phyloP scores from a whole-genome alignment of 2,888 invertebrate genomes.

The Phytoseiulus persimilis region DNA sequence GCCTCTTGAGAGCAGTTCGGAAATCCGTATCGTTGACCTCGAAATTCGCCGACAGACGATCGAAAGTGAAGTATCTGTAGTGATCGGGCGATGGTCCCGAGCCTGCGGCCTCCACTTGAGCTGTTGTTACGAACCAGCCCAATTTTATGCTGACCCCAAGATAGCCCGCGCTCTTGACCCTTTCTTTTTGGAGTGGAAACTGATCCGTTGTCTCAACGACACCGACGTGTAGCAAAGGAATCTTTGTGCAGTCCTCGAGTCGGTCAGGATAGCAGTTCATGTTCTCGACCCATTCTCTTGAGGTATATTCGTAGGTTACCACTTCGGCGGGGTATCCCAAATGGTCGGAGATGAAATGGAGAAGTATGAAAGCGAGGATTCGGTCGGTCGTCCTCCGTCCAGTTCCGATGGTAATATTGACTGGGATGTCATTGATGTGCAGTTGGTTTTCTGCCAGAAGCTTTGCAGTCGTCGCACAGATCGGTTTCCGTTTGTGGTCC shows the following conservation, averaged over 20 bases:
- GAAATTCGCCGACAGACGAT: background rate
- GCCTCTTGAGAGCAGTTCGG: background rate
- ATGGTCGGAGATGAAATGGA: background rate
- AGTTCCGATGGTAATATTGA: background rate
- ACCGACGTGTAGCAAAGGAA: constrained; percentile 6
- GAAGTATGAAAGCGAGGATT: background rate
- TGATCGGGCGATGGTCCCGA: background rate
- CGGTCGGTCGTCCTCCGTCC: background rate
- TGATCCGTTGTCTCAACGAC: background rate
- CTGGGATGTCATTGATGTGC: background rate
- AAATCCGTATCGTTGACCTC: background rate
- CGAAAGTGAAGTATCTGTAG: background rate
- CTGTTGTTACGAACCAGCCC: background rate
- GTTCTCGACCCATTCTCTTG: background rate
- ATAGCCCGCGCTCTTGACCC: background rate
- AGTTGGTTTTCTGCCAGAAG: background rate
- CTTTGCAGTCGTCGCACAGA: background rate
- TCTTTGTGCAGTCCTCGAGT: background rate
- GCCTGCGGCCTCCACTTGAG: background rate
- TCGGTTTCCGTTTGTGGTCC: background rate
- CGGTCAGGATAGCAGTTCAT: background rate
- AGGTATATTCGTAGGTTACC: background rate
- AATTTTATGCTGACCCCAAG: background rate
- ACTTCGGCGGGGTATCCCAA: background rate
- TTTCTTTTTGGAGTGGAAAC: background rate